Evolutionary conservation across 2,888 invertebrate genomes (phyloP).

Genomic region (Epinotia ramella): DNA sequence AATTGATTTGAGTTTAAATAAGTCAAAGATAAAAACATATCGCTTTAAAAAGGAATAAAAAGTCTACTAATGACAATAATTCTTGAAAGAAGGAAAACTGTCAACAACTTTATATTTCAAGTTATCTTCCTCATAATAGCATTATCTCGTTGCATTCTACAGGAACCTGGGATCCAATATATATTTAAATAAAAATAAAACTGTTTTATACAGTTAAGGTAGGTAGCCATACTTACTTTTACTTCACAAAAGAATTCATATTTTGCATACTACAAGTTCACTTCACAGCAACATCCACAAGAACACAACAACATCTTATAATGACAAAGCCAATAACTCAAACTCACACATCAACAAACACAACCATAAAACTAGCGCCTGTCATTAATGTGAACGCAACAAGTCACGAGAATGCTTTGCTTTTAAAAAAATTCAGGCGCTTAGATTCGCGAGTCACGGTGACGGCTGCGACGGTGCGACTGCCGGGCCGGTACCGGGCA

Average conservation of each 20-base stretch:
- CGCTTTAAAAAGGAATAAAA: too few species aligned
- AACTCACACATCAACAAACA: constrained; percentile 64
- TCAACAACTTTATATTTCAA: too few species aligned
- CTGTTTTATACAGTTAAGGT: too few species aligned
- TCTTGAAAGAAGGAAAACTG: too few species aligned
- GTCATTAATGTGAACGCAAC: constrained; percentile 72
- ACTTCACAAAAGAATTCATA: constrained; percentile 40
- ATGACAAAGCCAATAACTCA: constrained; percentile 54
- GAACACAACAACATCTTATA: constrained; percentile 50
- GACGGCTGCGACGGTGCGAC: constrained; percentile 66
- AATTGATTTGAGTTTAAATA: too few species aligned
- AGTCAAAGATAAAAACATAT: too few species aligned
- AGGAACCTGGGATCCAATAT: too few species aligned
- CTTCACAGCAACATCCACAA: constrained; percentile 52
- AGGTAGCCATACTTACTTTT: constrained; percentile 16
- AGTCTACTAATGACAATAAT: too few species aligned
- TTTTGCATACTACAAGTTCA: constrained; percentile 24
- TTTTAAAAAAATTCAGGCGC: constrained; percentile 57
- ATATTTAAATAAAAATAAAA: too few species aligned
- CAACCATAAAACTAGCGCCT: constrained; percentile 70
- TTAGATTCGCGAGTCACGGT: constrained; percentile 53
- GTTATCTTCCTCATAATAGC: too few species aligned
- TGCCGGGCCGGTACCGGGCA: constrained; percentile 72
- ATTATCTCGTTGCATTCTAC: too few species aligned
- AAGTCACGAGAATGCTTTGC: constrained; percentile 52